Evolutionary conservation across 2,797 vertebrate species (phyloP), one percentile per base, ranked within the genome.

Genomic region (Ctenopoma kingsleyae): DNA sequence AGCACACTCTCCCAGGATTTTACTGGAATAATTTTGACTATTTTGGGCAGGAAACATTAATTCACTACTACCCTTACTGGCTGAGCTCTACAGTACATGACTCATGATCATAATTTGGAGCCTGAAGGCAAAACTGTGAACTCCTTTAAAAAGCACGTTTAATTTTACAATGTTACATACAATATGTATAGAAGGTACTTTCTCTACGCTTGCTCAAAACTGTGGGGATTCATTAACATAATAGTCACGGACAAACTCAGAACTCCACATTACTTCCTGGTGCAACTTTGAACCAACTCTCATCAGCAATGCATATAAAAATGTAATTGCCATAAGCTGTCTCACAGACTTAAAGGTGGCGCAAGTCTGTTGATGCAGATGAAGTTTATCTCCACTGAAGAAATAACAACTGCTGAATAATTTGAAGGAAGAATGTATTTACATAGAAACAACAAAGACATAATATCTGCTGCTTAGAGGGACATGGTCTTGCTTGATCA

Each of bases 371-470:
- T 80, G 62, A 83, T 61, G 52, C 44, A 64, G 72, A 74, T 54
- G 67, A 55, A 55, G 56, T 77, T 78, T 76, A 82, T 83, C 87
- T 66, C 79, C 41, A 63, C 43, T 48, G 68, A 69, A 35, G 66
- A 49, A 55, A 71, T 76, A 78, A 72, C 41, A 40, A 73, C 43
- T 47, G 48, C 59, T 60, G 65, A 74, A 58, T 55, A 65, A 71
- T 66, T 68, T 43, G 52, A 55, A 64, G 43, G 23, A 69, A 61
- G 51, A 60, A 52, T 10, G 54, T 71, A 63, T 76, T 73, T 41
- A 66, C 58, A 63, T 61, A 76, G 71, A 74, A 23, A 63, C 51
- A 61, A 23, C 3, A 46, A 57, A 53, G 47, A 84, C 58, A 16
- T 27, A 25, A 36, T 73, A 82, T 84, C 49, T 64, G 53, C 61